A percentile compares a stretch with the other conserved stretches of the same genome.
phyloP scores from a whole-genome alignment of 2,113 vertebrate genomes.

The Colius striatus region DNA sequence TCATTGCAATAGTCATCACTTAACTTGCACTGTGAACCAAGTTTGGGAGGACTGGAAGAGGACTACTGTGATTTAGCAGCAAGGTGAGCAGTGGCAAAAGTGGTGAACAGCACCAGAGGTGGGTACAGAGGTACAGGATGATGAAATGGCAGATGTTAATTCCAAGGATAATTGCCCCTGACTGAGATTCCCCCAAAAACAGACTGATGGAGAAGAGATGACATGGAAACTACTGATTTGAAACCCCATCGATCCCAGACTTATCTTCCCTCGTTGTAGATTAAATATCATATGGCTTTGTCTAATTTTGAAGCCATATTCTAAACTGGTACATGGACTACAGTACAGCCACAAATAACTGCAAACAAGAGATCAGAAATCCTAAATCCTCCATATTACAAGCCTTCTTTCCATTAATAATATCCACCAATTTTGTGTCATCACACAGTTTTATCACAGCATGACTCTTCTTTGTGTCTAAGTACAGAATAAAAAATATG shows the following conservation, averaged over 20 bases:
- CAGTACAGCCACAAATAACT: neutral
- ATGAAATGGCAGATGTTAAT: neutral
- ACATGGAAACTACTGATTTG: neutral
- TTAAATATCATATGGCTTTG: neutral
- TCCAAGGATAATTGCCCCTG: neutral
- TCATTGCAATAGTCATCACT: neutral
- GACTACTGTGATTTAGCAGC: fast-evolving
- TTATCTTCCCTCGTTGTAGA: neutral
- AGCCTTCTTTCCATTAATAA: neutral
- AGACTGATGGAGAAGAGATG: neutral
- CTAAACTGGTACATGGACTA: neutral
- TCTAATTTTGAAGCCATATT: neutral
- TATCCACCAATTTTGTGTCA: neutral
- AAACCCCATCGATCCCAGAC: neutral
- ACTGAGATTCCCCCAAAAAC: neutral
- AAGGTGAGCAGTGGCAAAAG: neutral
- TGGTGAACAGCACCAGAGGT: fast-evolving
- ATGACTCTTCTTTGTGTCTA: neutral
- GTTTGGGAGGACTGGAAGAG: neutral
- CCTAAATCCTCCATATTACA: neutral
- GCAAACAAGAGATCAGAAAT: neutral
- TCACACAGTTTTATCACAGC: neutral
- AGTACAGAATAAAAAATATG: neutral
- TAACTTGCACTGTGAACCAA: too few relatives aligned
- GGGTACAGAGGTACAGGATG: neutral